Evolutionary conservation across 1,140 invertebrate species (phyloP).

Genomic region (Drosophila seguyi): DNA sequence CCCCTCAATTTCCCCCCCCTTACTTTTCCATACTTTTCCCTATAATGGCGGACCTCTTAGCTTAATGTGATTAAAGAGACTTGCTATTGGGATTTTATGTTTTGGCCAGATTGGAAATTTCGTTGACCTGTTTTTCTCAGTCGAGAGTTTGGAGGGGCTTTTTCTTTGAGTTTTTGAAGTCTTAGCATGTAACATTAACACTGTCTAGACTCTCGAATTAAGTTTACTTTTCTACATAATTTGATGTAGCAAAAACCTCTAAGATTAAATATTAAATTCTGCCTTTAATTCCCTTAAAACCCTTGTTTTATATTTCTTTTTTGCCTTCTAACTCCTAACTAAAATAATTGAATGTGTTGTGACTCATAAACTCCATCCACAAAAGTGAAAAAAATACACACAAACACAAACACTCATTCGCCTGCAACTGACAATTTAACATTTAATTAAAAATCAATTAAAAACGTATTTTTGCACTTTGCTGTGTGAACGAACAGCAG

Average conservation of each 20-base stretch:
- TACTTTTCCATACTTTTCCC: constrained; percentile 2
- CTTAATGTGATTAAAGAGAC: constrained; percentile 48
- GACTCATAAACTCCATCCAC: constrained; percentile 20
- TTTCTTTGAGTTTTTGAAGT: neutral
- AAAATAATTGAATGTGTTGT: constrained; percentile 19
- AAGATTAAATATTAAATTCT: neutral
- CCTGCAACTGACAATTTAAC: constrained; percentile 78
- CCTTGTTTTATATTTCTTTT: neutral
- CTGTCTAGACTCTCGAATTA: no score
- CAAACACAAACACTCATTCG: constrained; percentile 1
- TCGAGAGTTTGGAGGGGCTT: neutral
- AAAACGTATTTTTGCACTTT: constrained; percentile 76
- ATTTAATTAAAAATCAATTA: constrained; percentile 83
- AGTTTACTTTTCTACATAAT: neutral
- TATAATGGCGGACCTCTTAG: constrained; percentile 36
- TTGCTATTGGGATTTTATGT: constrained; percentile 37
- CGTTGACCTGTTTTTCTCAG: constrained; percentile 28
- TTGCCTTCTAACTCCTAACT: neutral
- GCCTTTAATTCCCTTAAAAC: neutral
- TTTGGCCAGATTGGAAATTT: constrained; percentile 43
- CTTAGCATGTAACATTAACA: neutral
- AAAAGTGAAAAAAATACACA: neutral
- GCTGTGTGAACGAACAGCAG: constrained; percentile 22
- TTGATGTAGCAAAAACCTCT: neutral
- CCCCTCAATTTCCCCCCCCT: neutral